A percentile compares a stretch with the other conserved stretches of the same genome.
phyloP scores from a whole-genome alignment of 2,888 invertebrate species.

The Crocallis elinguaria region DNA sequence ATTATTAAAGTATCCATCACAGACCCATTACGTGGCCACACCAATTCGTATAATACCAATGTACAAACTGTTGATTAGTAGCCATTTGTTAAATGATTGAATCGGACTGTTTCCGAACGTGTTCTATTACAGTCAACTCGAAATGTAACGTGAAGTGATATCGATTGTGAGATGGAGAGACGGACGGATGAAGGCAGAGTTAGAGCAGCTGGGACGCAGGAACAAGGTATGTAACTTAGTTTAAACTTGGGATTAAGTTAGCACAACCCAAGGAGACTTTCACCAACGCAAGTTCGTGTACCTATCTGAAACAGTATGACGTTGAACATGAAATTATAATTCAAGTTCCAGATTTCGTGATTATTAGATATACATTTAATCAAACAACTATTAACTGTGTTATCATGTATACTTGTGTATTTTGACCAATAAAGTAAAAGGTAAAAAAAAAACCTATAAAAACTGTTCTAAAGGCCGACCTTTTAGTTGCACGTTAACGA shows the following conservation, averaged over 20 bases:
- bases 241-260: neutral
- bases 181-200: slow-evolving; percentile 68
- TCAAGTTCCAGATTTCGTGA: too few species aligned
- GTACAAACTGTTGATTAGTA: slow-evolving; percentile 10
- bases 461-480: too few species aligned
- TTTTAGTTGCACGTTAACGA: too few species aligned
- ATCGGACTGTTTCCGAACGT: slow-evolving; percentile 8
- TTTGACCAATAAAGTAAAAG: too few species aligned
- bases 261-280: neutral
- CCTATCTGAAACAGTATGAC: neutral
- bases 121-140: slow-evolving; percentile 29
- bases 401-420: too few species aligned
- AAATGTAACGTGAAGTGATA: slow-evolving; percentile 61
- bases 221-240: slow-evolving; percentile 61
- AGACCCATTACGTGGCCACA: neutral
- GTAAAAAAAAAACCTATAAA: too few species aligned
- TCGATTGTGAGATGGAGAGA: slow-evolving; percentile 74
- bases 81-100: slow-evolving; percentile 3
- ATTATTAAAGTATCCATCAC: slow-evolving; percentile 5
- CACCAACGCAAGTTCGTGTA: neutral
- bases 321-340: neutral
- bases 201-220: slow-evolving; percentile 67
- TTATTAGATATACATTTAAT: too few species aligned
- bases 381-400: too few species aligned
- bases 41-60: slow-evolving; percentile 1